A percentile compares a stretch with the other conserved stretches of the same genome.
phyloP scores from a whole-genome alignment of 64 coral and sea anemone species.

The Porites lutea region DNA sequence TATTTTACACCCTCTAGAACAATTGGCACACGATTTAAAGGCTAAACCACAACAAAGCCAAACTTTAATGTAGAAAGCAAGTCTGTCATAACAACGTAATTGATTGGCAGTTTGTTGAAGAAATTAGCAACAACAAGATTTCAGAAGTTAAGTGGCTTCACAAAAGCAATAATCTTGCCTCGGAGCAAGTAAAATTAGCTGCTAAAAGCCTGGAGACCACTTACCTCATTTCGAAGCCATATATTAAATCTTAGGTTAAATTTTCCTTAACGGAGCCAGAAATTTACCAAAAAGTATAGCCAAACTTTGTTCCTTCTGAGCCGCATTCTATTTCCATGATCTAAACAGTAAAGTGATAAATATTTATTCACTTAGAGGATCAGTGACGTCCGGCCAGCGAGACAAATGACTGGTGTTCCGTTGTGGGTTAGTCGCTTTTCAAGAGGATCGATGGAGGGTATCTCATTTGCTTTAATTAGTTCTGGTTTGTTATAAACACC shows the following conservation, averaged over 20 bases:
- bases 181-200: not conserved
- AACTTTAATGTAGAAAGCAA: not conserved
- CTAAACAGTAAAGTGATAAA: conserved; percentile 49
- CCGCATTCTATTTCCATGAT: conserved; percentile 39
- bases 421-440: conserved; percentile 18
- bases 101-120: not conserved
- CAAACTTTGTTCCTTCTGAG: not conserved
- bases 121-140: not conserved
- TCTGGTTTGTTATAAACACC: not conserved
- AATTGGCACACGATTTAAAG: not conserved
- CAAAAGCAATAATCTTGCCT: not conserved
- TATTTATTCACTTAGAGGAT: conserved; percentile 43
- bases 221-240: conserved; percentile 54
- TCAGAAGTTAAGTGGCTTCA: not conserved
- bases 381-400: not conserved
- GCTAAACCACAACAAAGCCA: not conserved
- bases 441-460: conserved; percentile 31
- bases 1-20: not conserved
- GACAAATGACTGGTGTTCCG: conserved; percentile 37
- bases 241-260: not conserved
- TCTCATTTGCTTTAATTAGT: not conserved
- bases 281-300: not conserved
- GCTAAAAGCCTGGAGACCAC: not conserved
- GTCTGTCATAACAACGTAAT: not conserved
- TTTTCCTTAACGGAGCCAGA: not conserved